Conservation (phyloP, 2,888 invertebrate genomes). For the Amphipyra tragopoginis region DNA sequence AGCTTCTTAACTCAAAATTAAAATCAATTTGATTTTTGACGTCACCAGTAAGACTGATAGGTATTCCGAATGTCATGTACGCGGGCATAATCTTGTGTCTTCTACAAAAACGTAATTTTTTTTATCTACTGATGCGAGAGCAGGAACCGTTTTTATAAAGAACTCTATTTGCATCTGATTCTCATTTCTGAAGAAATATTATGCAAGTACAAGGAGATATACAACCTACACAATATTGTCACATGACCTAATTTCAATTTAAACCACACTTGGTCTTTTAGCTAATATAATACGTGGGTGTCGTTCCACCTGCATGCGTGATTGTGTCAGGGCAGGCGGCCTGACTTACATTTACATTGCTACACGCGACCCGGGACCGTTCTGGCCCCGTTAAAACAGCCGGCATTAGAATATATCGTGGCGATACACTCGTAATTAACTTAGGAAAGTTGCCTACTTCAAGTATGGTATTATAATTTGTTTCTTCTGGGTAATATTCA, state of each 20-base stretch:
- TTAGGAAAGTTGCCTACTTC: slow-evolving; percentile 17
- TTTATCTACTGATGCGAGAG: too few species aligned
- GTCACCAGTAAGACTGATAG: too few species aligned
- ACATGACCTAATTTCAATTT: slow-evolving; percentile 56
- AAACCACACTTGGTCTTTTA: slow-evolving; percentile 46
- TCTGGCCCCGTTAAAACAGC: slow-evolving; percentile 56
- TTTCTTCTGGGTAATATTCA: neutral
- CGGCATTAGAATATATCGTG: slow-evolving; percentile 52
- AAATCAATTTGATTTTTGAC: too few species aligned
- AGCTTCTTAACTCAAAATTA: too few species aligned
- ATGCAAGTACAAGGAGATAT: neutral
- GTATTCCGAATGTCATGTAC: too few species aligned
- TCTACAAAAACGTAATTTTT: too few species aligned
- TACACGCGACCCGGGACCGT: slow-evolving; percentile 61
- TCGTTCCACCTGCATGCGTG: slow-evolving; percentile 62
- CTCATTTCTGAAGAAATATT: neutral
- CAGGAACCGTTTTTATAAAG: too few species aligned
- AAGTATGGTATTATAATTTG: slow-evolving; percentile 2
- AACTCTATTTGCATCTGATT: too few species aligned
- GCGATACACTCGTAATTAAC: slow-evolving; percentile 37
- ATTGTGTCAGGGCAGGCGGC: slow-evolving; percentile 57
- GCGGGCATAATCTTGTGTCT: too few species aligned
- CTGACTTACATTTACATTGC: slow-evolving; percentile 62
- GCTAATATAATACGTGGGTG: slow-evolving; percentile 52
- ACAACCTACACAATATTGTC: slow-evolving; percentile 18